Evolutionary conservation across 1,140 invertebrate genomes (phyloP), one percentile per base, ranked within the genome.

Genomic region (Diorhabda sublineata): DNA sequence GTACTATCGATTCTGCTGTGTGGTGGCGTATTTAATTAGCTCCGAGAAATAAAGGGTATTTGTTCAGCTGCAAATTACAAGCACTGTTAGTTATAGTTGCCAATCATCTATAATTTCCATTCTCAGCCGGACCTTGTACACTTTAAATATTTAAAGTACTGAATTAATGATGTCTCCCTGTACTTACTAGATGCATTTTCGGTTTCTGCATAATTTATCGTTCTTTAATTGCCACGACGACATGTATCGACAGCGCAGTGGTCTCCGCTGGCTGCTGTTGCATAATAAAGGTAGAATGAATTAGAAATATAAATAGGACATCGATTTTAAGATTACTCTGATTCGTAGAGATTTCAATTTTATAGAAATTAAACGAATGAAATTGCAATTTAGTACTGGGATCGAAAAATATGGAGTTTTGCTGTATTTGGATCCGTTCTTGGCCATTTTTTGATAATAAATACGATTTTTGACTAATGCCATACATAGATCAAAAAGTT

Each of bases 11-110:
- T 77, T 77, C 71, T 73, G 69, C 73, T 72, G 73, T 74, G 74
- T 67, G 61, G 62, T 75, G n/a, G 47, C 47, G 73, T 75, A 76
- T 76, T 77, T 76, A 76, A 77, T 77, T 77, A 77, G 76, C 70
- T 71, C 69, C 61, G 42, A 74, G 76, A 76, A 76, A 76, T 77
- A 77, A 75, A 77, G 71, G 74, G 70, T 76, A 76, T 77, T 73
- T 76, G 74, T 75, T 71, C 76, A 73, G 73, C 69, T 73, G 75
- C 73, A 76, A 74, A 73, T 76, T 76, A 73, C 73, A 74, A 72
- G 58, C 69, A 59, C 58, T 69, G 74, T 75, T 75, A 75, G 26
- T 75, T 69, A 52, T n/a, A 52, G 72, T 75, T 75, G 73, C 74
- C 74, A 73, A 75, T 75, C 74, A 74, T 74, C 71, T 74, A 74